Percentiles rank a stretch among this genome's conserved stretches.
Evolutionary conservation across 1,140 invertebrate genomes (phyloP).

Genomic region (Bombus polaris): DNA sequence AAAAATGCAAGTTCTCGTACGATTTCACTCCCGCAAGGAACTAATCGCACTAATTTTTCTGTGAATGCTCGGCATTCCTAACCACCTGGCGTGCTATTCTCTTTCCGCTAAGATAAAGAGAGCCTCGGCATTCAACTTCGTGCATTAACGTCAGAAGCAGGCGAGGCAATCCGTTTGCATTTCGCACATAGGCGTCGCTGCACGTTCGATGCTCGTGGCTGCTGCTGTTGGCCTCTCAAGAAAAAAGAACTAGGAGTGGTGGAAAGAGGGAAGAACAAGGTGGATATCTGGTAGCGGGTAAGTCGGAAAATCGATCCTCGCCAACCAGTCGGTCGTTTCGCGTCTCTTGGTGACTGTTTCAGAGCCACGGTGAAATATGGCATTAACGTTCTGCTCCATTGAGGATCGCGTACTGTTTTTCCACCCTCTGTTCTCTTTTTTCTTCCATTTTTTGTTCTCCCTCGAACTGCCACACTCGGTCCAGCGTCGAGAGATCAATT

Average conservation of each 20-base stretch:
- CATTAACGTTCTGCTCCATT: slow-evolving; percentile 56
- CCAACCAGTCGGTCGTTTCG: slow-evolving; percentile 33
- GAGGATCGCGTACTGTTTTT: slow-evolving; percentile 5
- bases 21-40: not conserved
- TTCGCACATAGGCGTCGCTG: slow-evolving; percentile 33
- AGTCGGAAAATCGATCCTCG: slow-evolving; percentile 39
- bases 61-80: not conserved
- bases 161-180: slow-evolving; percentile 55
- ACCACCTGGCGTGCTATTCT: not conserved
- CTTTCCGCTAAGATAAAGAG: slow-evolving; percentile 27
- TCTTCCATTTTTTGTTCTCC: too few species aligned
- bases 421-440: not conserved
- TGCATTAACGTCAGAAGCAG: slow-evolving; percentile 62
- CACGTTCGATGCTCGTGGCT: slow-evolving; percentile 13
- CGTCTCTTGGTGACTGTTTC: slow-evolving; percentile 58
- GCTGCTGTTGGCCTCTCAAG: not conserved
- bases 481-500: slow-evolving; percentile 42
- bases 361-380: slow-evolving; percentile 62
- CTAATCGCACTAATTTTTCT: slow-evolving; percentile 30
- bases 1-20: not conserved
- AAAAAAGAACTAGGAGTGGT: slow-evolving; percentile 34
- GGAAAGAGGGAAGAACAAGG: slow-evolving; percentile 25
- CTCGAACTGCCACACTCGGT: not conserved
- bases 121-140: slow-evolving; percentile 39
- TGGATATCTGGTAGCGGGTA: slow-evolving; percentile 20